Conservation (phyloP, 2,888 invertebrate species). For the Stegana nigrithorax region DNA sequence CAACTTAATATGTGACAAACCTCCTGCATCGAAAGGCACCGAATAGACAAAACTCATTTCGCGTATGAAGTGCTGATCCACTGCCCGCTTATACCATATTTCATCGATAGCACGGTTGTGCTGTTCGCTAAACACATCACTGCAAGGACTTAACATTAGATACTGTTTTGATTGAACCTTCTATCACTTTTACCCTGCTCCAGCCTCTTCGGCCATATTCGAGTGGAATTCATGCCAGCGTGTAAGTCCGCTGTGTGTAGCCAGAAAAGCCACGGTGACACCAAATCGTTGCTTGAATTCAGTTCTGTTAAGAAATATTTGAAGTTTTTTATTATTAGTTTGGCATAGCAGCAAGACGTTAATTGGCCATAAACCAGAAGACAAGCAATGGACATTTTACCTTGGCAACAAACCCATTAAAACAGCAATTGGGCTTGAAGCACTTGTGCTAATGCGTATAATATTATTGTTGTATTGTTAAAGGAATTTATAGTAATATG, state of each 20-base stretch:
- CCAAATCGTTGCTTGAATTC: slow-evolving; percentile 87
- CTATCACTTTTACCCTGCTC: slow-evolving; percentile 57
- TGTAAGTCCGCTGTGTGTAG: slow-evolving; percentile 90
- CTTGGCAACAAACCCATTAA: slow-evolving; percentile 94
- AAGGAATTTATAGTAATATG: too few species aligned
- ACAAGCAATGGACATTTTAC: slow-evolving; percentile 73
- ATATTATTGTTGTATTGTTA: too few species aligned
- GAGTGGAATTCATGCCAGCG: slow-evolving; percentile 84
- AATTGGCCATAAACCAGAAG: not conserved
- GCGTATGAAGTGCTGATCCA: slow-evolving; percentile 84
- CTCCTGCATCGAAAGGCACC: slow-evolving; percentile 75
- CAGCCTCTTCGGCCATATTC: slow-evolving; percentile 70
- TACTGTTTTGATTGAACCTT: not conserved
- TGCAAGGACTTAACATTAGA: slow-evolving; percentile 57
- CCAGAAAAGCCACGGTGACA: slow-evolving; percentile 86
- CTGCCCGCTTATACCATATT: slow-evolving; percentile 88
- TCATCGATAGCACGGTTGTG: slow-evolving; percentile 87
- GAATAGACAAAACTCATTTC: slow-evolving; percentile 86
- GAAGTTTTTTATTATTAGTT: slow-evolving; percentile 23
- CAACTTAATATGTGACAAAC: slow-evolving; percentile 35
- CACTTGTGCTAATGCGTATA: too few species aligned
- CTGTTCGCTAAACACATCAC: slow-evolving; percentile 78
- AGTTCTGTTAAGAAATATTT: slow-evolving; percentile 72
- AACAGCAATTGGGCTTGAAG: slow-evolving; percentile 88
- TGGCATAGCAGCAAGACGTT: not conserved